Conservation (phyloP, 2,113 vertebrate species). For the Arenaria interpres region DNA sequence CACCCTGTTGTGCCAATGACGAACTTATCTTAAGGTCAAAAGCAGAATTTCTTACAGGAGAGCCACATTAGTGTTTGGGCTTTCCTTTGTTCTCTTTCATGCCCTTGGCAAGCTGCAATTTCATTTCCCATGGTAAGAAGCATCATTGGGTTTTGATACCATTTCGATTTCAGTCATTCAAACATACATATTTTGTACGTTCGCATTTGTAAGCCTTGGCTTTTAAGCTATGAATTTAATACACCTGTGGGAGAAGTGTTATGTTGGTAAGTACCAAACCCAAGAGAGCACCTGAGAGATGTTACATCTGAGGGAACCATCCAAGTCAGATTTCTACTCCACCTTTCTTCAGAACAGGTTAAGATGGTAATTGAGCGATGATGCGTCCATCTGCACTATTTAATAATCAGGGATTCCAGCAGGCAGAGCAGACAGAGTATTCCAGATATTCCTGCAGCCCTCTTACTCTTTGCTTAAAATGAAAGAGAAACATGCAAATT, state of each 20-base stretch:
- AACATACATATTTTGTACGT: not conserved
- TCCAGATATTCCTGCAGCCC: not conserved
- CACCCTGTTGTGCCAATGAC: not conserved
- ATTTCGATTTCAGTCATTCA: not conserved
- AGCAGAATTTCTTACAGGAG: not conserved
- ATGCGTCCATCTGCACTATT: not conserved
- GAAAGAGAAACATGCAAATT: not conserved
- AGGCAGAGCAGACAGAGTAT: not conserved
- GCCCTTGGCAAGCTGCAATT: not conserved
- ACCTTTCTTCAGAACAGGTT: not conserved
- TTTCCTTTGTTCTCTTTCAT: not conserved
- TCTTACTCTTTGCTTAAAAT: not conserved
- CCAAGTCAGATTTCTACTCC: not conserved
- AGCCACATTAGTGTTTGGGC: not conserved
- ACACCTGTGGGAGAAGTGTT: not conserved
- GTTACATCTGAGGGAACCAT: not conserved
- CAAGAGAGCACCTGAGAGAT: not conserved
- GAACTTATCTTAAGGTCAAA: slow-evolving; percentile 4
- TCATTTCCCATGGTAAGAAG: not conserved
- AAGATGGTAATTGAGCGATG: not conserved
- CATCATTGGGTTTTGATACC: not conserved
- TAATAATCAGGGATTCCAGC: not conserved
- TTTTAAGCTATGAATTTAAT: not conserved
- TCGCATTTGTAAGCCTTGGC: not conserved
- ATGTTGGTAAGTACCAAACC: not conserved